Base-by-base conservation (phyloP, 2,888 invertebrate species). In the Leptinotarsa peninsularis region DNA sequence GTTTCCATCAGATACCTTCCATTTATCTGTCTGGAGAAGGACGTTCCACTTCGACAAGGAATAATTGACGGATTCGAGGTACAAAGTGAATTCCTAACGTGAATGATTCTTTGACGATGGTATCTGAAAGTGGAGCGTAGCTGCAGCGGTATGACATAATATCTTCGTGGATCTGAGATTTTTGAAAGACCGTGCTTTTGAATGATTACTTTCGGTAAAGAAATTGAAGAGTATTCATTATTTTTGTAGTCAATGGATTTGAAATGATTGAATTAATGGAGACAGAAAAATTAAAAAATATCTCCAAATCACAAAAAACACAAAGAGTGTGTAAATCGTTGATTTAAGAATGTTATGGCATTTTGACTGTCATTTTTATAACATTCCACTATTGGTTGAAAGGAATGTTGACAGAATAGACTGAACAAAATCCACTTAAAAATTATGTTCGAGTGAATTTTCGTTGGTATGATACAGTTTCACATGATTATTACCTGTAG, bases 61-160 rank as follows among this genome's bases (percentile, higher is more conserved):
- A 85, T 87, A 87, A 87, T 87, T 86, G 86, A 86, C 86, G 83
- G 85, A 85, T 85, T 85, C 84, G 83, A 78, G 82, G 84, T 84
- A 84, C 83, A 85, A 86, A 86, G 84, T 85, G 85, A 84, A 85
- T 85, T 83, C 84, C 83, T 84, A 85, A 84, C 85, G 84, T 85
- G 84, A 85, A 84, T 83, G 84, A 85, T 85, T 81, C 81, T 77
- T 76, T 79, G 75, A 78, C 81, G 82, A 82, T 83, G 79, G 77
- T 81, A 84, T 85, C 84, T 82, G 49, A 74, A 33, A 66, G 66
- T 33, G 33, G 13, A 23, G 50, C 56, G 68, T 49, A 63, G 56
- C 69, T 75, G 70, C n/a, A 50, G 33, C 49, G 49, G 56, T 69
- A 75, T 49, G 75, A 66, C 72, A 68, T 75, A 72, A 75, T 75